Conservation (phyloP, 2,888 invertebrate genomes). For the Diplolepis rosae region DNA sequence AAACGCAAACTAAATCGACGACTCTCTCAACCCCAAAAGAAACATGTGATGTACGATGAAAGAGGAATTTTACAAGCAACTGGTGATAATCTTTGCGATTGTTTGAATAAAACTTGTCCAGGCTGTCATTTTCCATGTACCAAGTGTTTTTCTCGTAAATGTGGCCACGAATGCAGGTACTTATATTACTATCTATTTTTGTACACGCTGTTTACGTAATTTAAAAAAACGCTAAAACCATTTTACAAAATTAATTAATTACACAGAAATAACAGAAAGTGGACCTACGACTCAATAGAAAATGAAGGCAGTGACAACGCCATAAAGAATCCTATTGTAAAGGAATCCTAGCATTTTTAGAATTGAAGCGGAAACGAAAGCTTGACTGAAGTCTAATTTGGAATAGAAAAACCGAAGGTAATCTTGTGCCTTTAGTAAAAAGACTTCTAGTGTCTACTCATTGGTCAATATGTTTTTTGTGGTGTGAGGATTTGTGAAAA, state of each 20-base stretch:
- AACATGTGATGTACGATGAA: slow-evolving; percentile 82
- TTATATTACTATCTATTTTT: no score
- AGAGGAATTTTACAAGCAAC: slow-evolving; percentile 79
- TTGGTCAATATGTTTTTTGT: neutral
- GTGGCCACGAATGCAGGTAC: slow-evolving; percentile 87
- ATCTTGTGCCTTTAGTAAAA: neutral
- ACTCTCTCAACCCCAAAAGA: slow-evolving; percentile 76
- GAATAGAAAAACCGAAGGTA: neutral
- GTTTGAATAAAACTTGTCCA: slow-evolving; percentile 83
- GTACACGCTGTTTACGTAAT: no score
- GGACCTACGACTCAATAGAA: slow-evolving; percentile 85
- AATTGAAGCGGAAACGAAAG: neutral
- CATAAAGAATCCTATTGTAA: slow-evolving; percentile 76
- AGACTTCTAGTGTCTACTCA: neutral
- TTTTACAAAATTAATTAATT: slow-evolving; percentile 58
- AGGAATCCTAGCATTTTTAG: slow-evolving; percentile 41
- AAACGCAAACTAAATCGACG: slow-evolving; percentile 85
- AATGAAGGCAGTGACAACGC: slow-evolving; percentile 85
- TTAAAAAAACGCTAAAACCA: neutral
- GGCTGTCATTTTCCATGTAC: slow-evolving; percentile 91
- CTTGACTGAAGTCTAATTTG: neutral
- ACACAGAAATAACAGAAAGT: slow-evolving; percentile 82
- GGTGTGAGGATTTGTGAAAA: neutral
- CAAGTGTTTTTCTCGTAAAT: slow-evolving; percentile 84
- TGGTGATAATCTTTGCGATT: slow-evolving; percentile 88